Evolutionary conservation across 2,888 invertebrate species (phyloP).

Genomic region (Lacanobia wlatinum): DNA sequence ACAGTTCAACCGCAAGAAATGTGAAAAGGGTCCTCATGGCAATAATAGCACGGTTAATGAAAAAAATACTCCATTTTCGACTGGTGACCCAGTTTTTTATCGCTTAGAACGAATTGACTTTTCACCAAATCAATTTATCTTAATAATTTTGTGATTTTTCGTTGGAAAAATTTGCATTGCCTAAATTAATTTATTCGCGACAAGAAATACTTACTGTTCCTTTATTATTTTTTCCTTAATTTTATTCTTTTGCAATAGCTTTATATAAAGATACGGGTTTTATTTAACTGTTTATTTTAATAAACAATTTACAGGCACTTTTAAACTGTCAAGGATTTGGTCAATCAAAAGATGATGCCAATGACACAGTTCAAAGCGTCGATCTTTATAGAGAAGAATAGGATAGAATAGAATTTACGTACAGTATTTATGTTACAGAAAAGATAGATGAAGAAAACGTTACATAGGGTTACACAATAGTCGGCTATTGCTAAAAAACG

Average conservation of each 20-base stretch:
- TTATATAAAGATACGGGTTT: background rate
- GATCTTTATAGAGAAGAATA: too few species aligned
- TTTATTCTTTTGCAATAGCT: background rate
- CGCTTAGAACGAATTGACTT: conserved; percentile 37
- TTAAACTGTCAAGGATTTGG: too few species aligned
- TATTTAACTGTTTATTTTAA: too few species aligned
- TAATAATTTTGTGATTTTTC: conserved; percentile 13
- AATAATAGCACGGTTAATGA: too few species aligned
- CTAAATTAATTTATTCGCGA: background rate
- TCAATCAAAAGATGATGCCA: too few species aligned
- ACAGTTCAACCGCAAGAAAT: conserved; percentile 14
- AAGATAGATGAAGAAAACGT: too few species aligned
- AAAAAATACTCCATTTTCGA: conserved; percentile 54
- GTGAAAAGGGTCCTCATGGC: conserved; percentile 21
- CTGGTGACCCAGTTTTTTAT: conserved; percentile 56
- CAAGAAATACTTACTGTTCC: background rate
- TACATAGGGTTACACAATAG: too few species aligned
- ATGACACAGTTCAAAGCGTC: background rate
- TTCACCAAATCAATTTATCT: conserved; percentile 33
- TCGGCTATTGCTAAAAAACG: too few species aligned
- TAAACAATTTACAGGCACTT: too few species aligned
- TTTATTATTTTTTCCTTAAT: background rate
- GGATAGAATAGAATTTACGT: too few species aligned
- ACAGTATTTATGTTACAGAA: too few species aligned
- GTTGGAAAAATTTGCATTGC: conserved; percentile 5